Percentiles rank a stretch among this genome's conserved stretches.
Conservation (phyloP, 2,113 vertebrate species). For the Strix uralensis region DNA sequence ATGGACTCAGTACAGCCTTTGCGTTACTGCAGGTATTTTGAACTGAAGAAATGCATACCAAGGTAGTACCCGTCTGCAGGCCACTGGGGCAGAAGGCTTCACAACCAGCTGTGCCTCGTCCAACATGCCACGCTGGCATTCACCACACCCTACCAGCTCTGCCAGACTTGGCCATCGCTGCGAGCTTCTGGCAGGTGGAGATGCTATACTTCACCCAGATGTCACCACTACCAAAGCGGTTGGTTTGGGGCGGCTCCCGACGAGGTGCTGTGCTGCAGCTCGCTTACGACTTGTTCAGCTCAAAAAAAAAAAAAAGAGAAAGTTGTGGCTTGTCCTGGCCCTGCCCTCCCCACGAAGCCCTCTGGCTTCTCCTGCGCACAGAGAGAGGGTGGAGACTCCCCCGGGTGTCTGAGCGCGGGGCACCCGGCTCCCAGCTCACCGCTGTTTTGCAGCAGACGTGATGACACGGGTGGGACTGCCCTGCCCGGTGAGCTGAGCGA, state of each 20-base stretch:
- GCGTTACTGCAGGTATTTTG: background rate
- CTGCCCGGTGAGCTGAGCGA: background rate
- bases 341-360: background rate
- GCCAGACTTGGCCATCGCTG: background rate
- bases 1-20: background rate
- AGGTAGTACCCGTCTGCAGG: accelerated
- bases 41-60: background rate
- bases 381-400: slow-evolving; percentile 15
- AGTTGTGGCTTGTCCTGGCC: background rate
- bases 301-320: background rate
- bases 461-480: background rate
- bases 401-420: accelerated
- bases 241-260: background rate
- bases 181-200: background rate
- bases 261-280: background rate
- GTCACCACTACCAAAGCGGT: accelerated
- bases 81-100: background rate
- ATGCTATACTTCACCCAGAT: accelerated
- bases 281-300: accelerated
- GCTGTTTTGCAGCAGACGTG: accelerated
- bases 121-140: accelerated
- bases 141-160: background rate
- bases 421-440: accelerated
- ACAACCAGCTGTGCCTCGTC: background rate
- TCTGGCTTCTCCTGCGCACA: background rate